Evolutionary conservation across 2,888 invertebrate genomes (phyloP).

Genomic region (Lampropteryx suffumata): DNA sequence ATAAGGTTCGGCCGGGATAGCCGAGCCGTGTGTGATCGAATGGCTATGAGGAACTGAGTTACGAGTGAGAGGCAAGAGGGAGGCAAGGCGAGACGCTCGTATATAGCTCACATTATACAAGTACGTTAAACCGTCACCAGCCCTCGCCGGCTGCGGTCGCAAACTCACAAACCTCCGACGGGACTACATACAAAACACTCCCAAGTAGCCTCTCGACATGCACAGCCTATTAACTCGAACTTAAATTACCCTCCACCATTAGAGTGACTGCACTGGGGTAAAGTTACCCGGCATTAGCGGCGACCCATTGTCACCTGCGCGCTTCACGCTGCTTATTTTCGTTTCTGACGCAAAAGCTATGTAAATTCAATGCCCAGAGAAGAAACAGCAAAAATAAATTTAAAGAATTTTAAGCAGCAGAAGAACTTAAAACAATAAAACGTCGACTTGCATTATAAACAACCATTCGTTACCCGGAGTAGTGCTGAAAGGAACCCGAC

Average conservation of each 20-base stretch:
- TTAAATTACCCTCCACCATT: constrained; percentile 66
- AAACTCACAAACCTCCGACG: constrained; percentile 38
- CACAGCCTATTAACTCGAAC: constrained; percentile 64
- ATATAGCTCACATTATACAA: constrained; percentile 60
- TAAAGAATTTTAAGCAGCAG: constrained; percentile 39
- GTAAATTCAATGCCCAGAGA: constrained; percentile 35
- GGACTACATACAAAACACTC: constrained; percentile 52
- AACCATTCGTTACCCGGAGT: constrained; percentile 55
- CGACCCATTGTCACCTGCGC: constrained; percentile 39
- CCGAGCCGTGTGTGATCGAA: constrained; percentile 21
- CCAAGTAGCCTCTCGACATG: constrained; percentile 53
- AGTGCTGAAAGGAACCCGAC: constrained; percentile 64
- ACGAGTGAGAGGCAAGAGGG: constrained; percentile 40
- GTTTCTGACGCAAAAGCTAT: constrained; percentile 33
- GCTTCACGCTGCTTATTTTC: constrained; percentile 33
- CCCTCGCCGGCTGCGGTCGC: constrained; percentile 58
- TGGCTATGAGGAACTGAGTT: constrained; percentile 22
- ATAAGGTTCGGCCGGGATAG: constrained; percentile 32
- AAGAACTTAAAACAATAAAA: constrained; percentile 43
- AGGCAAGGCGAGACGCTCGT: constrained; percentile 41
- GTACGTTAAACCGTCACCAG: constrained; percentile 70
- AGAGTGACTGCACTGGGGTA: constrained; percentile 41
- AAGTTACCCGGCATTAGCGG: constrained; percentile 40
- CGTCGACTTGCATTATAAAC: constrained; percentile 50
- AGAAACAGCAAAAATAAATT: constrained; percentile 31